A percentile compares a stretch with the other conserved stretches of the same genome.
These are phyloP conservation scores for Drosophila rufa DNA, from an alignment of 1,140 invertebrate species.

Conservation along the genomic window DNA sequence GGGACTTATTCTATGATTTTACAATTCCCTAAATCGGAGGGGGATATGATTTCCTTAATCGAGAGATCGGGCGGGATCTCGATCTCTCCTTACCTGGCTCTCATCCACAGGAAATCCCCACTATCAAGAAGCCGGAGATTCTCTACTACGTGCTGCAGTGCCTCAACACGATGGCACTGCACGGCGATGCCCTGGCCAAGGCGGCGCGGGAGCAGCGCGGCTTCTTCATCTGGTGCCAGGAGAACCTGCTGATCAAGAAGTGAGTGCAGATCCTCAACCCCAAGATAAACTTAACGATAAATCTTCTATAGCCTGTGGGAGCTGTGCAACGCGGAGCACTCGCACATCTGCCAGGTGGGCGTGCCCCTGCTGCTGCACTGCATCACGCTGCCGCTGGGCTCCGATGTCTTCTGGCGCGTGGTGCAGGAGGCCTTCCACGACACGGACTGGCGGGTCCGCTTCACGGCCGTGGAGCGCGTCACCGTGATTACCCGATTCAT, in stretches of 20 bases:
- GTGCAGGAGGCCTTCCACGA: conserved; percentile 97
- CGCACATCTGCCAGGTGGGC: conserved; percentile 95
- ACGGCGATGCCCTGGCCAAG: conserved; percentile 96
- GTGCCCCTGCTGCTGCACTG: conserved; percentile 97
- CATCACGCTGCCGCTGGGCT: conserved; percentile 95
- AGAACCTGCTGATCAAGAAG: conserved; percentile 98
- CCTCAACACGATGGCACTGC: conserved; percentile 95
- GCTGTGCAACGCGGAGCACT: conserved; percentile 95
- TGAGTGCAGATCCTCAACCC: conserved; percentile 85
- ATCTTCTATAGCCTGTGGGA: conserved; percentile 92
- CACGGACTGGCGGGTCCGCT: conserved; percentile 95
- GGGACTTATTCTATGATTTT: neutral
- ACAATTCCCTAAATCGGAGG: neutral
- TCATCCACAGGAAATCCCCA: conserved; percentile 89
- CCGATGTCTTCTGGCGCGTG: conserved; percentile 97
- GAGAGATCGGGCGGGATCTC: neutral
- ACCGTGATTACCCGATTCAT: conserved; percentile 96
- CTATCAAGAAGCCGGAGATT: conserved; percentile 95
- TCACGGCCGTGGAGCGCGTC: conserved; percentile 97
- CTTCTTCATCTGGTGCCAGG: conserved; percentile 99
- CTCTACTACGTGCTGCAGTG: conserved; percentile 97
- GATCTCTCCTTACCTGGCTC: conserved; percentile 48
- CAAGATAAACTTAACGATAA: too few species aligned
- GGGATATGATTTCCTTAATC: neutral
- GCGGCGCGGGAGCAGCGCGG: conserved; percentile 95